Percentiles rank a stretch among this genome's conserved stretches.
Conservation (phyloP, 1,140 invertebrate species). For the Diploscapter pachys region DNA sequence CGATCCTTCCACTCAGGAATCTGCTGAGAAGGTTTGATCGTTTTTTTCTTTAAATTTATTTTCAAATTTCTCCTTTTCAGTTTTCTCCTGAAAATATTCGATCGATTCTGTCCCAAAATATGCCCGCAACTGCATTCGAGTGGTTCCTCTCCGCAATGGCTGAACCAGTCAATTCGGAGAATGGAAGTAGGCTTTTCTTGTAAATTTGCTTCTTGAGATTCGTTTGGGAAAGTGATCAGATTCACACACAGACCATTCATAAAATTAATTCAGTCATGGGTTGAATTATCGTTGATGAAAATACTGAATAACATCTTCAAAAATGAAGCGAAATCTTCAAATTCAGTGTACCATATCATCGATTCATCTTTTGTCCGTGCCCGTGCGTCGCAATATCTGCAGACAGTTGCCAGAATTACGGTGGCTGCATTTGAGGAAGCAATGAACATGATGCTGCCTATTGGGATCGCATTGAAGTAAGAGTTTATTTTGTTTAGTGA, state of each 20-base stretch:
- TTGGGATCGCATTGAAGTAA: constrained; percentile 7
- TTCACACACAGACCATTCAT: too few relatives aligned
- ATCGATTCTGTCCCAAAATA: not conserved
- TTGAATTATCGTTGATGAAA: not conserved
- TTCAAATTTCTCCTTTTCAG: not conserved
- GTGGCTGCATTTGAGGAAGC: constrained; percentile 7
- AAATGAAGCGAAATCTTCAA: too few relatives aligned
- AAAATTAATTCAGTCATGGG: too few relatives aligned
- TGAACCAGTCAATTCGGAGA: too few relatives aligned
- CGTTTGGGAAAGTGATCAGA: too few relatives aligned
- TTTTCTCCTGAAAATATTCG: not conserved
- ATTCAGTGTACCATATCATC: constrained; percentile 1
- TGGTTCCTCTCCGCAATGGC: too few relatives aligned
- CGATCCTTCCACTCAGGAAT: not conserved
- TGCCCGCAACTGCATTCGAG: too few relatives aligned
- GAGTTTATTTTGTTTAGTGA: not conserved
- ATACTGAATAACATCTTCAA: not conserved
- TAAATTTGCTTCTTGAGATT: too few relatives aligned
- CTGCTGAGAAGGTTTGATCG: constrained; percentile 2
- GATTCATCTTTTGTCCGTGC: not conserved
- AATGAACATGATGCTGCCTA: constrained; percentile 11
- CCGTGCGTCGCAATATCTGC: not conserved
- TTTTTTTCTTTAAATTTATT: not conserved
- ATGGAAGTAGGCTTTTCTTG: too few relatives aligned
- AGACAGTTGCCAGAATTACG: not conserved